Base-by-base conservation (phyloP, 2,888 invertebrate species). In the Pseudococcus jackbeardsleyi region DNA sequence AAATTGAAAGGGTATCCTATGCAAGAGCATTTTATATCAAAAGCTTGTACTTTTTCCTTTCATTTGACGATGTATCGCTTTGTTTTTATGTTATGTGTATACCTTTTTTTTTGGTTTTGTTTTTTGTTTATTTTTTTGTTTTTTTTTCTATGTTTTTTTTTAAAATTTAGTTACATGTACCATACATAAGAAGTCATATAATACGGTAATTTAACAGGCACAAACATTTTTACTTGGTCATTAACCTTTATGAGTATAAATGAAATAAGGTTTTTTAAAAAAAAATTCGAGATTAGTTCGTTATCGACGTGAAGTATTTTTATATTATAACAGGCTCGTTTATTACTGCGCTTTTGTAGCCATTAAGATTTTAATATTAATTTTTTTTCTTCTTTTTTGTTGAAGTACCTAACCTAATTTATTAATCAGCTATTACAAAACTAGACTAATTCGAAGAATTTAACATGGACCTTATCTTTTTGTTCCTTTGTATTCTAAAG, bases 21-120 rank as follows among this genome's bases (percentile, higher is more conserved):
- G 79, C 79, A 42, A 19, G 42, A 79, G 79, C 79, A 79, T 79
- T 79, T 79, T 79, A 79, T 79, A 79, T 79, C 79, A 79, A 79
- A 79, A 79, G 79, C 79, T 79, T 79, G 33, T 26, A n/a, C 5
- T 33, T 12, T 72, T 72, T 33, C 26, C 26, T 72, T 72, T 59
- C 19, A 59, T 59, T 72, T 72, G 15, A 15, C 72, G 33, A 79
- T 79, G 79, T 79, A 77, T 79, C 42, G 79, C 79, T 79, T 79
- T 39, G 42, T 33, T 79, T 79, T 79, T 42, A 17, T 79, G 79
- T 79, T 79, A 79, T 79, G 79, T 79, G 79, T 79, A 79, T 79
- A 79, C 79, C 79, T 79, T 79, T 33, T 42, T 79, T 79, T 72
- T 72, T 33, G 19, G 79, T 79, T 79, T 79, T 79, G 79, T 79